Base-by-base conservation (phyloP, 1,140 invertebrate species). In the Anoplophora glabripennis region DNA sequence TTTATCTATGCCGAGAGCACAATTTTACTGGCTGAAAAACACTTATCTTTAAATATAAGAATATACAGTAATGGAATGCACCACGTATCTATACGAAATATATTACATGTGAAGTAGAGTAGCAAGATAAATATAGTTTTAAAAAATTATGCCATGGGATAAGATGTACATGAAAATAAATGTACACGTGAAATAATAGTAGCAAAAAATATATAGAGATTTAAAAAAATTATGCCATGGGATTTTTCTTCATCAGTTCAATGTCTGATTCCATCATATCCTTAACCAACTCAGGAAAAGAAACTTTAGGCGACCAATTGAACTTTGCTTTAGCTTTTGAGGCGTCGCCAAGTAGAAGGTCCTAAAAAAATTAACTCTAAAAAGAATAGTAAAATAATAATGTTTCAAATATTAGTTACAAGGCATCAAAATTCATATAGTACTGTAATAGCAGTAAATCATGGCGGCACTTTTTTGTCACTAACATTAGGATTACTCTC, bases 211-310 rank as follows among this genome's bases (percentile, higher is more conserved):
- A 44, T 42, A n/a, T 55, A 46, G 8, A 36, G 17, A 21, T 38
- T 51, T 12, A 11, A 17, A 75, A 53, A 64, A 66, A 71, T 81
- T 80, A 94, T 58, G 93, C 92, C 53, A 80, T 80, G n/a, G 96
- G 94, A 81, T 98, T 92, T 57, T 83, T 86, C 71, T 85, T 92
- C 96, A 99, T 99, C 15, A 99, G 77, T 59, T 86, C 83, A 7
- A 99, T 82, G 80, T 99, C 96, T 9, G 89, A 84, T n/a, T 89
- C 84, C 79, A 99, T 88, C 96, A 99, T 99, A 74, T 99, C 96
- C 70, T 88, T 86, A 0, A 99, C 95, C 18, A 99, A 81, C 68
- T 87, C 87, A 59, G 86, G 72, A 79, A 98, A 97, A 48, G 85
- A 81, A 52, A 94, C 87, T 57, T 89, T 89, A 10, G 93, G 91